Base-by-base conservation (phyloP, 2,113 vertebrate species). In the Syrrhaptes paradoxus region DNA sequence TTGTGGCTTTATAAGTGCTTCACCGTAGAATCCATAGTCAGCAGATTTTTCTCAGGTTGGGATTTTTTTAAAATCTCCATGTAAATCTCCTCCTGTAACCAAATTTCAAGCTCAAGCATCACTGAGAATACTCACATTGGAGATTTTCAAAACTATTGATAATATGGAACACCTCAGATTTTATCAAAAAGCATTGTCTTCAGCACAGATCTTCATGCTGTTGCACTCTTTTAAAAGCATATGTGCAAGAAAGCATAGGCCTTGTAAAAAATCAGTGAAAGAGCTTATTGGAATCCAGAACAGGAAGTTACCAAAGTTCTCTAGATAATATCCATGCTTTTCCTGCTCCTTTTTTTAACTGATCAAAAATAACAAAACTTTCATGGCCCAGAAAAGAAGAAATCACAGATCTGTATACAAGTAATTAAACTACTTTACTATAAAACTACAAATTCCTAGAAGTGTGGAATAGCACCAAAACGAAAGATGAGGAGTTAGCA, bases 1-100 rank as follows among this genome's bases (percentile, higher is more conserved):
- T 82, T 92, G 68, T 93, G 70, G 68, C 54, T 94, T 94, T 95
- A 17, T 88, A 90, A 75, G 20, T 46, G 17, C 41, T 87, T 78
- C 72, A 73, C 52, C 52, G 41, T 58, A 87, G 68, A 96, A 86
- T 85, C 67, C 58, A 52, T n/a, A 59, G 57, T 63, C 34, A 34
- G 61, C 73, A 95, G 59, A 70, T 55, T 70, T 85, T 73, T 81
- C 72, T 55, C 51, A 57, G 57, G 32, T 19, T 89, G 29, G 13
- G 51, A 2, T 55, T 48, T 59, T 67, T 32, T 63, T 57, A 52
- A 18, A 3, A 25, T 55, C 19, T 78, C 45, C 78, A 1, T 41
- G 4, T 71, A 79, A 76, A 20, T 43, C 32, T 75, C 17, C 5
- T 81, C 29, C 48, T 59, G 22, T 38, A 88, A 25, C 28, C 31